Evolutionary conservation across 2,888 invertebrate species (phyloP).

Genomic region (Uropetala carovei): DNA sequence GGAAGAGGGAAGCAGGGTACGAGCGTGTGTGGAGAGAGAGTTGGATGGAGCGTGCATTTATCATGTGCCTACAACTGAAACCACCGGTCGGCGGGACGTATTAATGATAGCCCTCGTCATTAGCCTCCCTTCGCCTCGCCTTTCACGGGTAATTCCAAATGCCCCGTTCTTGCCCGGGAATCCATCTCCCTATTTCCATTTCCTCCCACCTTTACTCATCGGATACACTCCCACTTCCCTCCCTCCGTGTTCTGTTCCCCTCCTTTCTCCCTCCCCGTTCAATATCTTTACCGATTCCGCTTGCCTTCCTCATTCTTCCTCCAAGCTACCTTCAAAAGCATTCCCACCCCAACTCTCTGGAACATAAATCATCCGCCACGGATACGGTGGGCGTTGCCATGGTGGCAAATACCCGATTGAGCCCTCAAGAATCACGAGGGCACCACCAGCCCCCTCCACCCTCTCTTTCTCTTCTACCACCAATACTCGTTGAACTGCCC

Average conservation of each 20-base stretch:
- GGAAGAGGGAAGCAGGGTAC: not conserved
- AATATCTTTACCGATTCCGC: not conserved
- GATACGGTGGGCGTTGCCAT: slow-evolving; percentile 63
- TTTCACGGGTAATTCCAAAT: slow-evolving; percentile 32
- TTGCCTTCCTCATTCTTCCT: not conserved
- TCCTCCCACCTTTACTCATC: slow-evolving; percentile 19
- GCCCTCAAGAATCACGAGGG: slow-evolving; percentile 60
- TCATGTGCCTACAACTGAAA: slow-evolving; percentile 59
- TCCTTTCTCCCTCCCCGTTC: not conserved
- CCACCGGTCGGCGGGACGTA: slow-evolving; percentile 45
- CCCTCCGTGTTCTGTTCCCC: slow-evolving; percentile 20
- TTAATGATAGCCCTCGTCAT: slow-evolving; percentile 64
- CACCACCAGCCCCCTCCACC: not conserved
- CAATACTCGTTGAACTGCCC: not conserved
- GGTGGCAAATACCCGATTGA: slow-evolving; percentile 63
- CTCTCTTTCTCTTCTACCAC: not conserved
- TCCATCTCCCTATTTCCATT: slow-evolving; percentile 39
- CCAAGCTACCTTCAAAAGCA: not conserved
- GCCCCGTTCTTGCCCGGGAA: not conserved
- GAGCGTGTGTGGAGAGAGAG: not conserved
- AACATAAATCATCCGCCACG: slow-evolving; percentile 38
- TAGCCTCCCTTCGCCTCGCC: slow-evolving; percentile 20
- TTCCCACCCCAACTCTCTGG: not conserved
- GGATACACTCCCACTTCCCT: slow-evolving; percentile 47
- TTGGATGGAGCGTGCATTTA: slow-evolving; percentile 52